Base-by-base conservation (phyloP, 30 jellyfish, hydroid and myxozoan species). In the Phacellophora camtschatica region DNA sequence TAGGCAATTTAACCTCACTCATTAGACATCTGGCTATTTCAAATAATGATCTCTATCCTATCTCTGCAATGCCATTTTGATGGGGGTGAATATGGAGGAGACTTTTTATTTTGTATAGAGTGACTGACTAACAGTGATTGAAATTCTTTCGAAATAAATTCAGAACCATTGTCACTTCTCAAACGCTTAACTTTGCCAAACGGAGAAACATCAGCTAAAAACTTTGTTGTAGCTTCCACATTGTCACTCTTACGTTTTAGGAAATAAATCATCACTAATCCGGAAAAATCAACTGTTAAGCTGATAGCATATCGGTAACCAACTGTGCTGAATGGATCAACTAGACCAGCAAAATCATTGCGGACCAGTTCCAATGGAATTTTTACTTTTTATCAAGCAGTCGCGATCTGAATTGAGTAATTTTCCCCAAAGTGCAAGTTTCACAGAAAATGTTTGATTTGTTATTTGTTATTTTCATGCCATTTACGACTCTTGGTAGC, bases 21-120 rank as follows among this genome's bases (percentile, higher is more conserved):
- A 89, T 77, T 45, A 89, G 46, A 35, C 86, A 56, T 48, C 86
- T 66, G 16, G 57, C 79, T 86, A 81, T 81, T 3, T 51, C 85
- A 66, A 81, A 54, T 9, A 81, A 6, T 45, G 79, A 12, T 57
- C 86, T 53, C 85, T 86, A 81, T 18, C 58, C n/a, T 22, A 85
- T 51, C 33, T 81, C 93, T 19, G 46, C 78, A 49, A 67, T 81
- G 23, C 93, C 86, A 68, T 81, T 81, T 55, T 81, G 86, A 59
- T 81, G 93, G n/a, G 19, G 93, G 93, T 15, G 93, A 65, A 42
- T 82, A 13, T 2, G 95, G 95, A 15, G 71, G 70, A 71, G 70
- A 19, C 34, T 33, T 27, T 34, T 71, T 84, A 27, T 71, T 84
- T 46, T 84, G 72, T 12, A 84, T 71, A 24, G 25, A 7, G 45